Evolutionary conservation across 2,888 invertebrate species (phyloP).

Genomic region (Stramonita haemastoma): DNA sequence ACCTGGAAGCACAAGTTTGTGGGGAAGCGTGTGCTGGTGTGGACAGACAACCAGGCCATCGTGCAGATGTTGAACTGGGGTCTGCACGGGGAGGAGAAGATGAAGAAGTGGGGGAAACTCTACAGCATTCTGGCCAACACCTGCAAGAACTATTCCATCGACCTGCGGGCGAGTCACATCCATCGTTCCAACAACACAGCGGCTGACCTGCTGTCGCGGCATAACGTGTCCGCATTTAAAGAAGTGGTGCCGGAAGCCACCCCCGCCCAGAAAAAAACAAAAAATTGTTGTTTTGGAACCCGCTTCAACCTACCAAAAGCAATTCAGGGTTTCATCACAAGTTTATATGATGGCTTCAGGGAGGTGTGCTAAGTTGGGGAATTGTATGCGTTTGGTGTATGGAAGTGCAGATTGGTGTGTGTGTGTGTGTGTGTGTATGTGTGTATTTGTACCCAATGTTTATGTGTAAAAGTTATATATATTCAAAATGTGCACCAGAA

Average conservation of each 20-base stretch:
- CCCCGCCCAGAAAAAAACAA: slow-evolving; percentile 58
- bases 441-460: not conserved
- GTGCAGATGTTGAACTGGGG: slow-evolving; percentile 54
- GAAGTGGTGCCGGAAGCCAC: slow-evolving; percentile 54
- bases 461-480: not conserved
- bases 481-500: not conserved
- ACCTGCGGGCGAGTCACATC: slow-evolving; percentile 52
- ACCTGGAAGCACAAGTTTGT: slow-evolving; percentile 67
- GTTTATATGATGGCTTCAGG: not conserved
- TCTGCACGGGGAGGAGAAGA: slow-evolving; percentile 12
- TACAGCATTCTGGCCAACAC: slow-evolving; percentile 50
- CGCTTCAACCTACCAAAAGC: slow-evolving; percentile 33
- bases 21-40: slow-evolving; percentile 54
- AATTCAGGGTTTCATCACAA: not conserved
- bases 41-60: slow-evolving; percentile 52
- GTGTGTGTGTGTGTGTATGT: slow-evolving; percentile 12
- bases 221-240: slow-evolving; percentile 53
- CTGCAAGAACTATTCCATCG: slow-evolving; percentile 53
- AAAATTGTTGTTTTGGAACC: slow-evolving; percentile 58
- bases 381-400: not conserved
- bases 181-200: slow-evolving; percentile 54
- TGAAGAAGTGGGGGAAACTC: slow-evolving; percentile 37
- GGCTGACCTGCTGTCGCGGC: slow-evolving; percentile 58
- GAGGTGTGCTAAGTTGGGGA: not conserved
- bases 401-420: not conserved